Conservation (phyloP, 2,797 vertebrate species). For the Psittacula echo region DNA sequence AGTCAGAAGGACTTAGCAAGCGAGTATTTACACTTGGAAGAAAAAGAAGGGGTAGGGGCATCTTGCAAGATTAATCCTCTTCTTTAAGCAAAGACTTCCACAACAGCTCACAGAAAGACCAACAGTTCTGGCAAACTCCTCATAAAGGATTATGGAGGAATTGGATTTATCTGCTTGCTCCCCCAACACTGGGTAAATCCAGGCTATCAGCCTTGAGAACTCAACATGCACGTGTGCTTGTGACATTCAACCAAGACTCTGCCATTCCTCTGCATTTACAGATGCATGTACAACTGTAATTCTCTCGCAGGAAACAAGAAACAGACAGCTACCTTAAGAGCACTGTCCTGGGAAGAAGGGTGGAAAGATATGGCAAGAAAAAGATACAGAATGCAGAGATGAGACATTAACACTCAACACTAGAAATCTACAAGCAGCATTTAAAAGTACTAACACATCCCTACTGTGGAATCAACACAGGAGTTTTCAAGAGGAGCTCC, state of each 20-base stretch:
- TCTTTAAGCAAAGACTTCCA: neutral
- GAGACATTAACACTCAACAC: neutral
- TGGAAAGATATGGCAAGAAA: neutral
- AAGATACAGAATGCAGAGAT: neutral
- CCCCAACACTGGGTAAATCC: neutral
- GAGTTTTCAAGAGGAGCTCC: neutral
- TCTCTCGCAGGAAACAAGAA: neutral
- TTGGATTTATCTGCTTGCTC: neutral
- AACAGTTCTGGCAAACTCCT: neutral
- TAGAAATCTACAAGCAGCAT: neutral
- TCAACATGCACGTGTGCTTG: fast-evolving
- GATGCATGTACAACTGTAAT: fast-evolving
- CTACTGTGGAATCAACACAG: neutral
- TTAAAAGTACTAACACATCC: neutral
- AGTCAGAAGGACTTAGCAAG: neutral
- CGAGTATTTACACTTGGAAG: neutral
- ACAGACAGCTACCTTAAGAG: neutral
- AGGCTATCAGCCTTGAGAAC: neutral
- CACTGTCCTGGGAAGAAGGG: neutral
- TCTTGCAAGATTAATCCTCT: neutral
- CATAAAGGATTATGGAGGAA: neutral
- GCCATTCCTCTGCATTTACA: neutral
- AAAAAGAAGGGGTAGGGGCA: neutral
- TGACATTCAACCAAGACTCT: neutral
- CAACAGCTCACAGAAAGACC: neutral